A percentile compares a stretch with the other conserved stretches of the same genome.
Evolutionary conservation across 2,888 invertebrate species (phyloP).

Genomic region (Cerceris rybyensis): DNA sequence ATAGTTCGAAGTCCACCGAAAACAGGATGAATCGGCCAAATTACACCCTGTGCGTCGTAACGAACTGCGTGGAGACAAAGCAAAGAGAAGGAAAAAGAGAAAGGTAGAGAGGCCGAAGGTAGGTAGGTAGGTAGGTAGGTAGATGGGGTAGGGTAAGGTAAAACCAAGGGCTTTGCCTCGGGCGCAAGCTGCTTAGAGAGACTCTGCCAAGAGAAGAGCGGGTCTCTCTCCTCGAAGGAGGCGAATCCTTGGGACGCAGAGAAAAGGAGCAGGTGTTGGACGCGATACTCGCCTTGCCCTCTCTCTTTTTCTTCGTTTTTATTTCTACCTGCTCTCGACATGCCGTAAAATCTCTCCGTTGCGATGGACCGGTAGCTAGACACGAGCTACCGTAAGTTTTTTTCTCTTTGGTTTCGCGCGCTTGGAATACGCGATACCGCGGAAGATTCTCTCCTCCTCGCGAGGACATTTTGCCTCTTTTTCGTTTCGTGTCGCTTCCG

Average conservation of each 20-base stretch:
- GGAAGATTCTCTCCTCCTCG: slow-evolving; percentile 5
- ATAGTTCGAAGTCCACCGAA: no score
- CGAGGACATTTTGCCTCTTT: slow-evolving; percentile 12
- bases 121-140: slow-evolving; percentile 10
- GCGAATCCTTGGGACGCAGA: slow-evolving; percentile 29
- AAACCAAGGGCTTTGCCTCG: slow-evolving; percentile 18
- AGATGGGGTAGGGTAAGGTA: slow-evolving; percentile 10
- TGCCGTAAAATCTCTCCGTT: slow-evolving; percentile 57
- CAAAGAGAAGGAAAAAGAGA: slow-evolving; percentile 11
- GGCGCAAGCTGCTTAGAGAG: slow-evolving; percentile 24
- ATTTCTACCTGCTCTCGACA: slow-evolving; percentile 32
- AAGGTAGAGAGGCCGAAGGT: slow-evolving; percentile 1
- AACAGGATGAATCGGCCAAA: no score
- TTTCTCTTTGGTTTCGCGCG: neutral
- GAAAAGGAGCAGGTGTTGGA: slow-evolving; percentile 59
- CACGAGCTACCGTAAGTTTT: neutral
- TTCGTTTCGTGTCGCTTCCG: neutral
- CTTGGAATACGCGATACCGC: neutral
- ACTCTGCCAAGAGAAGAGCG: slow-evolving; percentile 40
- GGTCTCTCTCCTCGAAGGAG: slow-evolving; percentile 18
- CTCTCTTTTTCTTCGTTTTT: slow-evolving; percentile 28
- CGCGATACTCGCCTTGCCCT: slow-evolving; percentile 48
- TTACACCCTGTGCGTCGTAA: slow-evolving; percentile 67
- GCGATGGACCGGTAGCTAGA: neutral
- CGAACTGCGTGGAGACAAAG: slow-evolving; percentile 36